phyloP scores from a whole-genome alignment of 1,140 invertebrate genomes.

The Eciton burchellii region DNA sequence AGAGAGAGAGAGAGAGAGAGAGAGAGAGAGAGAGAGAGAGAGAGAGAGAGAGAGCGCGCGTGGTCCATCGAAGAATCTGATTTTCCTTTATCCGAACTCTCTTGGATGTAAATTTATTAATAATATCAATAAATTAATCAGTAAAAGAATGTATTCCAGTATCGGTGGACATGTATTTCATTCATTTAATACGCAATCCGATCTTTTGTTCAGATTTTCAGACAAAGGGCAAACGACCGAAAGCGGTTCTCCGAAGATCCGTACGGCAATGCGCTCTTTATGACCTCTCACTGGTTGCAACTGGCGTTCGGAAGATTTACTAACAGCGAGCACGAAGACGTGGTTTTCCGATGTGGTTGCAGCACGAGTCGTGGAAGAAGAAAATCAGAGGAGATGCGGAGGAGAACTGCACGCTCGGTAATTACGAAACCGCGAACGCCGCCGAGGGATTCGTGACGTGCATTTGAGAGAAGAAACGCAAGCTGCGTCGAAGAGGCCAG shows the following conservation, averaged over 20 bases:
- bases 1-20: too few species aligned
- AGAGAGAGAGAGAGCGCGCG: too few species aligned
- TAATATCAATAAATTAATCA: too few species aligned
- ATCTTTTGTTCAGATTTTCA: neutral
- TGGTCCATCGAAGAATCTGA: neutral
- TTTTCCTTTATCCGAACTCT: neutral
- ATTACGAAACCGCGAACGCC: slow-evolving; percentile 62
- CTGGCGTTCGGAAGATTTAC: slow-evolving; percentile 24
- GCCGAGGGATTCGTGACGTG: slow-evolving; percentile 64
- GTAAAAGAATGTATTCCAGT: too few species aligned
- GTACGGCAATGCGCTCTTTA: neutral
- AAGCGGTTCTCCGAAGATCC: neutral
- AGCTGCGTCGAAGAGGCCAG: slow-evolving; percentile 51
- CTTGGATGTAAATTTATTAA: neutral
- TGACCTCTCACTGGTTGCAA: neutral
- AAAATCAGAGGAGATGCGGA: slow-evolving; percentile 40
- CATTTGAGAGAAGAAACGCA: slow-evolving; percentile 47
- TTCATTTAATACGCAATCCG: neutral
- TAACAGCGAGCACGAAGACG: slow-evolving; percentile 2
- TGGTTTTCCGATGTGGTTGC: slow-evolving; percentile 36
- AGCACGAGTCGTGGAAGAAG: slow-evolving; percentile 13
- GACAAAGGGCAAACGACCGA: neutral
- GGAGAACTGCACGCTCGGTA: slow-evolving; percentile 54
- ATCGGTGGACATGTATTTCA: neutral
- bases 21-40: too few species aligned